Evolutionary conservation across 1,140 invertebrate genomes (phyloP), one percentile per base, ranked within the genome.

Genomic region (Aphis gossypii): DNA sequence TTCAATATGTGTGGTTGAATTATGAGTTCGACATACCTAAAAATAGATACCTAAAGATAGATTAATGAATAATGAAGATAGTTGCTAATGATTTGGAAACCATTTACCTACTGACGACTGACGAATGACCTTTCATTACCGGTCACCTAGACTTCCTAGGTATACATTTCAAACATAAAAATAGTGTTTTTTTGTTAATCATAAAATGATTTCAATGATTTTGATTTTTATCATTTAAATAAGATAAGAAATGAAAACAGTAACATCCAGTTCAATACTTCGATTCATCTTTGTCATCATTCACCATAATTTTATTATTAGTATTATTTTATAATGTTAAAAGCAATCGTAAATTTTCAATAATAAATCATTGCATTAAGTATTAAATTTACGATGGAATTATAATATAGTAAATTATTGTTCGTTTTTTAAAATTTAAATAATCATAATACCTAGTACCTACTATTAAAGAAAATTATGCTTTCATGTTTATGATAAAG

Each of bases 41-140:
- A 44, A 23, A 44, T 84, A 44, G 83, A 84, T 84, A 46, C 84
- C 41, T 30, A 14, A 1, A 46, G 41, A 44, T 84, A 44, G 83
- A 84, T 84, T 44, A 44, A 84, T 84, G 44, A 86, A 86, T 86
- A 86, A 86, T 86, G 41, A 86, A 86, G 35, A 84, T 44, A 44
- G 21, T 25, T 44, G 11, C 41, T 46, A 46, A 86, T 44, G 84
- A 86, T 41, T 86, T 86, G 46, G 23, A 86, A 11, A 46, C 83
- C 84, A 25, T 83, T 83, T 83, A 83, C 3, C 35, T 35, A 35
- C 35, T 35, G 35, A 35, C 35, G 35, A 35, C 35, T 23, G 20
- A 38, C 11, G 60, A 60, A 7, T 68, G 60, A 68, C 60, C 60
- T 68, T 68, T 68, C 30, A 68, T 68, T n/a, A 68, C 30, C 25